Evolutionary conservation across 2,113 vertebrate genomes (phyloP).

Genomic region (Mixornis gularis): DNA sequence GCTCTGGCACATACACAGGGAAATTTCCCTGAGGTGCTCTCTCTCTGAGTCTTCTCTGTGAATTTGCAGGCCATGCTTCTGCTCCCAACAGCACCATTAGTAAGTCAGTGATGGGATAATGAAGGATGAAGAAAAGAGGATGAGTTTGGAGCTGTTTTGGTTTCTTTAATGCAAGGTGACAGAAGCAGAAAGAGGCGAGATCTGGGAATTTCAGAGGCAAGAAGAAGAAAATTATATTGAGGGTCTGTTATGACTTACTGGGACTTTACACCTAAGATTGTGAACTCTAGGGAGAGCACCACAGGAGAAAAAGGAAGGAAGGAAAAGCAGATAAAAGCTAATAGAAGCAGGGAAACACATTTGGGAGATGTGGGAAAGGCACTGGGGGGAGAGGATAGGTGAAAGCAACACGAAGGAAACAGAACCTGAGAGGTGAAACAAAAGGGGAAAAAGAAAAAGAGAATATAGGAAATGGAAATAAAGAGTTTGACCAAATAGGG

Average conservation of each 20-base stretch:
- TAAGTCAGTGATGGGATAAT: neutral
- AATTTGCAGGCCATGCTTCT: neutral
- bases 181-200: neutral
- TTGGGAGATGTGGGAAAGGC: neutral
- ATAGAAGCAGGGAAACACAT: neutral
- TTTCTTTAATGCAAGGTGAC: neutral
- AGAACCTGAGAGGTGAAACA: neutral
- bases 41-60: neutral
- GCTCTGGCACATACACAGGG: neutral
- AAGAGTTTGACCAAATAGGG: neutral
- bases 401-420: neutral
- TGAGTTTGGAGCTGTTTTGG: neutral
- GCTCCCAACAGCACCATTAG: neutral
- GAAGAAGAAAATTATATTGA: neutral
- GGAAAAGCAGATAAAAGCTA: neutral
- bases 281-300: neutral
- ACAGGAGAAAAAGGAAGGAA: neutral
- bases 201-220: neutral
- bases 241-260: neutral
- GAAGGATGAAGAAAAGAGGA: neutral
- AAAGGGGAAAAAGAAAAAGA: neutral
- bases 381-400: rapidly evolving
- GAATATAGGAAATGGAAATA: neutral
- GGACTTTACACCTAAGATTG: neutral
- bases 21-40: neutral